A percentile compares a stretch with the other conserved stretches of the same genome.
Conservation (phyloP, 2,888 invertebrate species). For the Phaonia tiefii region DNA sequence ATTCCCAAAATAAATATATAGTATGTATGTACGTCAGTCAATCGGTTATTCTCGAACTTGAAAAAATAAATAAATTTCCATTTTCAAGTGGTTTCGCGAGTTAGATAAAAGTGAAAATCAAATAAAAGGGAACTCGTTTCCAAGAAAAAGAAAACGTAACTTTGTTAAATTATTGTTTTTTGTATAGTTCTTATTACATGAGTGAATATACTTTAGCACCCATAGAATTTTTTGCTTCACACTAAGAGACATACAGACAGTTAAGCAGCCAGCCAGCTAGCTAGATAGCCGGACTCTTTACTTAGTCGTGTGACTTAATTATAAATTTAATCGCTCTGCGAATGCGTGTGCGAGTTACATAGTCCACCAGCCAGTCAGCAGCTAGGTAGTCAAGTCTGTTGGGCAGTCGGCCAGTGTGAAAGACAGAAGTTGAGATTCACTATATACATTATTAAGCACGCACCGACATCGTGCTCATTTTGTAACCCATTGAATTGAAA, state of each 20-base stretch:
- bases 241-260: slow-evolving; percentile 7
- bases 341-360: background rate
- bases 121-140: slow-evolving; percentile 12
- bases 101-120: slow-evolving; percentile 16
- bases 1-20: background rate
- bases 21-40: no score
- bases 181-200: no score
- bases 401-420: slow-evolving; percentile 6
- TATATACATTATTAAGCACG: slow-evolving; percentile 43
- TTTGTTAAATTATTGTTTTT: no score
- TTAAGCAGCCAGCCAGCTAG: no score
- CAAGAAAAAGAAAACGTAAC: no score
- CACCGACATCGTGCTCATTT: slow-evolving; percentile 53
- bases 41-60: background rate
- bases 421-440: slow-evolving; percentile 58
- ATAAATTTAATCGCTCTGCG: slow-evolving; percentile 14
- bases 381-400: no score
- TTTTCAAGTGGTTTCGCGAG: background rate
- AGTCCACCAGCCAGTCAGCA: slow-evolving; percentile 7
- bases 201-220: slow-evolving; percentile 59
- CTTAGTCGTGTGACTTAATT: slow-evolving; percentile 7
- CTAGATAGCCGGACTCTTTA: slow-evolving; percentile 17
- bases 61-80: slow-evolving; percentile 21
- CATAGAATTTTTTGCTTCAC: slow-evolving; percentile 24
- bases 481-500: slow-evolving; percentile 37